Conservation (phyloP, 92 coral and sea anemone species). For the Diadumene lineata region DNA sequence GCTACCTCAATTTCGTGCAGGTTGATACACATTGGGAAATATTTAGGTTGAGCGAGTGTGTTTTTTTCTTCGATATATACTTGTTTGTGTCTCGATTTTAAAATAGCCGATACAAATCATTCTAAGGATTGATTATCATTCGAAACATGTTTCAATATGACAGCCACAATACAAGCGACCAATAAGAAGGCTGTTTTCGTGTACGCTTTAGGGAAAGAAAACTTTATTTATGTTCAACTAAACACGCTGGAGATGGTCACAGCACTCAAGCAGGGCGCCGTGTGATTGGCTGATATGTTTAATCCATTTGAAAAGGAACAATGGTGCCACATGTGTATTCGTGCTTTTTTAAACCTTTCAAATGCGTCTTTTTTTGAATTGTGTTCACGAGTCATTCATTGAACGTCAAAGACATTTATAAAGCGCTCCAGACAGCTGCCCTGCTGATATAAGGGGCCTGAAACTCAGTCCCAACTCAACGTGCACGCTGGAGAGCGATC, state of each 20-base stretch:
- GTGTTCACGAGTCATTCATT: conserved; percentile 71
- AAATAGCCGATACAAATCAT: conserved; percentile 72
- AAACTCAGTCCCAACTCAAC: conserved; percentile 35
- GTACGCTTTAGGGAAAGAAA: conserved; percentile 40
- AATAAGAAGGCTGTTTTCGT: conserved; percentile 57
- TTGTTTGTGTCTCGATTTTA: conserved; percentile 54
- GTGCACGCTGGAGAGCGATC: conserved; percentile 36
- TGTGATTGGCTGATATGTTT: conserved; percentile 76
- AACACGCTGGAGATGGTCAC: conserved; percentile 74
- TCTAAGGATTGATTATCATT: conserved; percentile 58
- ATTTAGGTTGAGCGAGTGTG: not conserved
- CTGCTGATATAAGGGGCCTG: conserved; percentile 36
- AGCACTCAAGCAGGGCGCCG: conserved; percentile 34
- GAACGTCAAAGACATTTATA: conserved; percentile 78
- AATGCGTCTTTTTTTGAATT: conserved; percentile 86
- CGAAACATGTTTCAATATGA: conserved; percentile 44
- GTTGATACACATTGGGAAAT: not conserved
- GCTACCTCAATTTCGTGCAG: not conserved
- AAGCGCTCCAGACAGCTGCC: conserved; percentile 63
- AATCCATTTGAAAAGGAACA: conserved; percentile 84
- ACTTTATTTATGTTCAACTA: conserved; percentile 64
- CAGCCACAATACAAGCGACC: conserved; percentile 53
- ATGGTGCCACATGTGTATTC: conserved; percentile 97
- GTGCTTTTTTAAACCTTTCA: conserved; percentile 63
- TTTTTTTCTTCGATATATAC: conserved; percentile 6